phyloP scores from a whole-genome alignment of 2,113 vertebrate species.

The Percopsis transmontana region DNA sequence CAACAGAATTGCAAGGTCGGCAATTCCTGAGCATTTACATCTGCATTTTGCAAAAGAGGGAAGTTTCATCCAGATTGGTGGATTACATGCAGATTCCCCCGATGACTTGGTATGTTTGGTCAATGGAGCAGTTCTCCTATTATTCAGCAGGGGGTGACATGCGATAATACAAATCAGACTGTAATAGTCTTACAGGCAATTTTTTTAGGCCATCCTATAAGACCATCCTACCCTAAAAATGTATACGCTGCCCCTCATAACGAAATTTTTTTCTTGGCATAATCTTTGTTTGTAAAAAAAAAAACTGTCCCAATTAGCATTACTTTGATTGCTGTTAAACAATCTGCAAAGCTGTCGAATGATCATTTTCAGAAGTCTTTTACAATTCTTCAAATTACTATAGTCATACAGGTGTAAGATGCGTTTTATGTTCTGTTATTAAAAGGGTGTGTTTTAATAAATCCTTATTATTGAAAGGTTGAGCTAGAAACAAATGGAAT shows the following conservation, averaged over 20 bases:
- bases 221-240: background rate
- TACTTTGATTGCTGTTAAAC: too few species aligned
- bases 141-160: conserved; percentile 58
- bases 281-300: background rate
- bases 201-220: background rate
- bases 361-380: too few species aligned
- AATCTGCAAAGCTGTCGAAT: too few species aligned
- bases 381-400: too few species aligned
- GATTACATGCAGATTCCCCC: conserved; percentile 86
- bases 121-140: background rate
- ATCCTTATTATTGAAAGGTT: too few species aligned
- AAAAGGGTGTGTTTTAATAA: too few species aligned
- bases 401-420: too few species aligned
- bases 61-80: conserved; percentile 81
- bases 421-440: too few species aligned
- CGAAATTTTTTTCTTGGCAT: background rate
- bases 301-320: background rate
- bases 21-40: conserved; percentile 85
- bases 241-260: background rate
- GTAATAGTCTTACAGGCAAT: background rate
- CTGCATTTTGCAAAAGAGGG: conserved; percentile 83
- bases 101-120: conserved; percentile 85
- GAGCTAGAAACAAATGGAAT: background rate
- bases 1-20: conserved; percentile 84
- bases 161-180: background rate